Conservation (phyloP, 2,888 invertebrate genomes). For the Taphrorychus bicolor region DNA sequence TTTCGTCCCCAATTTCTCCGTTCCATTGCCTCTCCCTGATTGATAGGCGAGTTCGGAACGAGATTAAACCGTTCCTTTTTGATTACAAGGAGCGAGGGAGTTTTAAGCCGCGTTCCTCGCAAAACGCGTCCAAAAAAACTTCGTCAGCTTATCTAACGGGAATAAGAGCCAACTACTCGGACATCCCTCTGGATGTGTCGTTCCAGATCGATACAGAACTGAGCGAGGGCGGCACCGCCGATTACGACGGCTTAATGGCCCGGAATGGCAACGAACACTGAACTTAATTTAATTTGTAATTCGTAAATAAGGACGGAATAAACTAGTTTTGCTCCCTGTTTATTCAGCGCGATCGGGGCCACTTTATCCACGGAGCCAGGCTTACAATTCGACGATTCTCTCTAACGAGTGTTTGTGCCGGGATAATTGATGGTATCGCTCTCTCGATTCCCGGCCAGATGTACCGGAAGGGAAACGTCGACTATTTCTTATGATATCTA, state of each 20-base stretch:
- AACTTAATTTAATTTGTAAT: slow-evolving; percentile 32
- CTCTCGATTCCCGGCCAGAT: not conserved
- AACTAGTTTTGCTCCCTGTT: slow-evolving; percentile 18
- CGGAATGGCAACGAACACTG: slow-evolving; percentile 16
- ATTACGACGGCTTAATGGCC: slow-evolving; percentile 12
- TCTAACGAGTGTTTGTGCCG: slow-evolving; percentile 17
- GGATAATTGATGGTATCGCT: slow-evolving; percentile 20
- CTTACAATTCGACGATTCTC: slow-evolving; percentile 8
- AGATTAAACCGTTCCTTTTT: not conserved
- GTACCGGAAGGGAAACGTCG: not conserved
- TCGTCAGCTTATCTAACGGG: not conserved
- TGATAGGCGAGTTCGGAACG: not conserved
- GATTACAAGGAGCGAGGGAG: no score
- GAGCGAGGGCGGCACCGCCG: not conserved
- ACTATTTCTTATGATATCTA: slow-evolving; percentile 4
- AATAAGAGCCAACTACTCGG: no score
- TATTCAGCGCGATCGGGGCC: slow-evolving; percentile 8
- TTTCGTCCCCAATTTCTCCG: not conserved
- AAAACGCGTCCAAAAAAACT: not conserved
- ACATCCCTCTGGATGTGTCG: not conserved
- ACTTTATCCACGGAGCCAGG: slow-evolving; percentile 4
- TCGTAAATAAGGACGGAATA: slow-evolving; percentile 28
- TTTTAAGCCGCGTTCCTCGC: not conserved
- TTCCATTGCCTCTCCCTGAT: not conserved
- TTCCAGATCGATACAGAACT: not conserved